phyloP scores from a whole-genome alignment of 2,888 invertebrate genomes.

The Rotaria macrura region DNA sequence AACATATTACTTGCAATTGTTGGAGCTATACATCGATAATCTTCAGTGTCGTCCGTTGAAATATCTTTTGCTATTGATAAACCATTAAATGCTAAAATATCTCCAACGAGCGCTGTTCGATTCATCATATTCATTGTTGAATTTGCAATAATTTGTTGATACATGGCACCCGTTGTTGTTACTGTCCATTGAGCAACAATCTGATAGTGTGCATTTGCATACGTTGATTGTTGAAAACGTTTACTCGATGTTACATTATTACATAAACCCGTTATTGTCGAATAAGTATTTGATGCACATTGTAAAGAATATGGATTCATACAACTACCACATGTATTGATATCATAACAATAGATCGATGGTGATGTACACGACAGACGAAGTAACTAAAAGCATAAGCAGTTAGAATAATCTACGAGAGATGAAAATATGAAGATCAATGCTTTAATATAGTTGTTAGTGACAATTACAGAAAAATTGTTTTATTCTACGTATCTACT shows the following conservation, averaged over 20 bases:
- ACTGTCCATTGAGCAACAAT: background rate
- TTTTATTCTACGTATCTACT: too few relatives aligned
- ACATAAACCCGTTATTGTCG: background rate
- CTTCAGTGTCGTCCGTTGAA: background rate
- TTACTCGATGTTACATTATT: background rate
- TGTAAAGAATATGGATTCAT: background rate
- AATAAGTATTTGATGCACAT: background rate
- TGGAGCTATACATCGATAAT: background rate
- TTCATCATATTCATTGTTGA: background rate
- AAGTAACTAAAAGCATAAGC: background rate
- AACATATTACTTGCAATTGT: background rate
- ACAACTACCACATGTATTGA: conserved; percentile 4
- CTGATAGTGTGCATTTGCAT: background rate
- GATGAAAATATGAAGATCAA: too few relatives aligned
- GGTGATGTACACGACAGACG: background rate
- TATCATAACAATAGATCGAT: background rate
- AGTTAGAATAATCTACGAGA: too few relatives aligned
- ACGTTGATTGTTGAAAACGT: background rate
- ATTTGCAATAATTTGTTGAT: background rate
- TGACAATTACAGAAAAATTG: too few relatives aligned
- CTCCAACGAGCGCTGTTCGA: background rate
- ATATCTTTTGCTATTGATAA: background rate
- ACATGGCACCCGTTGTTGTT: background rate
- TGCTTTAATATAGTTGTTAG: too few relatives aligned
- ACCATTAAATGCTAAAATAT: background rate